Base-by-base conservation (phyloP, 2,113 vertebrate species). In the Rhadina sibilatrix region DNA sequence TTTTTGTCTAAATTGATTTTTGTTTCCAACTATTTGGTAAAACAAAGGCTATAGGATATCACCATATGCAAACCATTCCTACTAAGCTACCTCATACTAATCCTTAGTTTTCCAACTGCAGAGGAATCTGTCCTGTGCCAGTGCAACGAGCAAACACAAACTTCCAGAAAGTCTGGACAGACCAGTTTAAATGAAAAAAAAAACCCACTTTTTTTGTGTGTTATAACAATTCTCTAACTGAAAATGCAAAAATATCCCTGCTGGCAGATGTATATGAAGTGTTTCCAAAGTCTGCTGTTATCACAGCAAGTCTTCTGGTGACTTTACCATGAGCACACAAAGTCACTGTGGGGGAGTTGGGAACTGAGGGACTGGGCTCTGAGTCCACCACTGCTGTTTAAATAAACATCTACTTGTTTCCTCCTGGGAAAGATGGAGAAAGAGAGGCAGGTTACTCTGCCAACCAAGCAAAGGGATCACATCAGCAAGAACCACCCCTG, bases 131-230 rank as follows among this genome's bases (percentile, higher is more conserved):
- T 37, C 25, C 59, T 65, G 30, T 31, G 15, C 20, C 28, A 68
- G 22, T 11, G 35, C 83, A 56, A 24, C 12, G 35, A 56, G 15
- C 30, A 87, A 68, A 59, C 0, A 3, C 14, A 28, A 69, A 47
- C 46, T 81, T 24, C 49, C 2, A 1, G 20, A 9, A 80, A 66
- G 15, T 40, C 46, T 64, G 28, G 16, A 35, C 5, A 71, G 35
- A 66, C 5, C 12, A 75, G 19, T 42, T 78, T 66, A 63, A 72
- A 60, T 33, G 15, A 54, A 76, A 69, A 70, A 68, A 63, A 18
- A 5, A 38, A n/a, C n/a, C 0, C n/a, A 16, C 16, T 7, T 5
- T 30, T 12, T 5, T 6, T 52, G 15, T 35, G 27, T 33, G 30
- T n/a, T 52, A 6, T 23, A 59, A 60, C 16, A 61, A 22, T 61